Conservation (phyloP, 2,888 invertebrate species). For the Antheraea yamamai region DNA sequence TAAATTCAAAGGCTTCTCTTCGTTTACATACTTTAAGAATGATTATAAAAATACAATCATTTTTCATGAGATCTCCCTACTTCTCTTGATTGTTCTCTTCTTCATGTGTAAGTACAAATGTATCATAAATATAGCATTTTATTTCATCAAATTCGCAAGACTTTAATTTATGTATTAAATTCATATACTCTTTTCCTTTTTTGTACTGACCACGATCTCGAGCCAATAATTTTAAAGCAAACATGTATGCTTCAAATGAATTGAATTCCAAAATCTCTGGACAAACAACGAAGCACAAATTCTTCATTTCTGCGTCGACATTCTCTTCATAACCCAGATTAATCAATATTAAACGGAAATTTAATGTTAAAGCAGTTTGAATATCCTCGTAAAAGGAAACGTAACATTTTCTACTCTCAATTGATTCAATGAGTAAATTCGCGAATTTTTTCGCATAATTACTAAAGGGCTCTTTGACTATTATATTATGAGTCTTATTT, state of each 20-base stretch:
- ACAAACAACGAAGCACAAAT: constrained; percentile 25
- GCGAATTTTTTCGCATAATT: constrained; percentile 37
- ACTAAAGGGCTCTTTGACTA: constrained; percentile 25
- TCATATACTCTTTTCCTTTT: constrained; percentile 26
- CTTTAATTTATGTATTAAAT: constrained; percentile 35
- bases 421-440: constrained; percentile 33
- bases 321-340: not conserved
- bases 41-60: not conserved
- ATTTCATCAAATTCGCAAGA: constrained; percentile 37
- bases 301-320: not conserved
- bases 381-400: not conserved
- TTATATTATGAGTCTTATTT: not conserved
- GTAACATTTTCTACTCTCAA: constrained; percentile 28
- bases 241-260: constrained; percentile 34
- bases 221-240: constrained; percentile 42
- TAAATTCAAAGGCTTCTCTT: not conserved
- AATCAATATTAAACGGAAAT: not conserved
- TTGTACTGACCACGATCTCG: constrained; percentile 12
- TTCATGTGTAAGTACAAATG: not conserved
- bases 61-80: not conserved
- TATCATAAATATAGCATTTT: constrained; percentile 31
- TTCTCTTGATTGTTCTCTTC: no score
- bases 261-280: constrained; percentile 20
- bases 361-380: not conserved
- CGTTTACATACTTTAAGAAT: not conserved